Percentiles rank a stretch among this genome's conserved stretches.
Evolutionary conservation across 2,113 vertebrate genomes (phyloP).

Genomic region (Ginglymostoma cirratum): DNA sequence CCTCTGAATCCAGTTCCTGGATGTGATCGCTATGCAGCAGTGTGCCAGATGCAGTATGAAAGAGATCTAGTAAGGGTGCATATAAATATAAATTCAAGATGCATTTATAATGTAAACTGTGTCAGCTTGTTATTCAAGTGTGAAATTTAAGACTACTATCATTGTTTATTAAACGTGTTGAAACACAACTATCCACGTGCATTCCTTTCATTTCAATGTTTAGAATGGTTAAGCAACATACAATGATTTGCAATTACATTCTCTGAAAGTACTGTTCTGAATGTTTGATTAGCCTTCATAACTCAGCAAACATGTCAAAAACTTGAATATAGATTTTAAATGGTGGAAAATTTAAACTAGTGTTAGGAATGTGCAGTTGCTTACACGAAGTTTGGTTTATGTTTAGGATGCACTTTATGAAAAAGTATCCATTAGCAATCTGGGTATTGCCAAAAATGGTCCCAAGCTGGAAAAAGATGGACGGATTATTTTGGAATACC

Average conservation of each 20-base stretch:
- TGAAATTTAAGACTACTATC: background rate
- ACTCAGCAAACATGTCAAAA: background rate
- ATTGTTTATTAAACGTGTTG: background rate
- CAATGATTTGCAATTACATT: background rate
- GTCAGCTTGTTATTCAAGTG: background rate
- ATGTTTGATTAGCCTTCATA: background rate
- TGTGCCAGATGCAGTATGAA: constrained; percentile 72
- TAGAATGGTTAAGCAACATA: background rate
- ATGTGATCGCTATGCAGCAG: constrained; percentile 71
- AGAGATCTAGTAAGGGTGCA: constrained; percentile 47
- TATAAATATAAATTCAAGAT: background rate
- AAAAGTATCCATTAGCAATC: constrained; percentile 70
- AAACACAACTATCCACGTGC: background rate
- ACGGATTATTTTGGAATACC: constrained; percentile 74
- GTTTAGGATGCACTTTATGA: constrained; percentile 53
- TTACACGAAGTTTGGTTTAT: background rate
- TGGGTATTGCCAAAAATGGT: constrained; percentile 70
- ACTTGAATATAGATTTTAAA: background rate
- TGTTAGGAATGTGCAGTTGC: background rate
- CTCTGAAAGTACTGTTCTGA: background rate
- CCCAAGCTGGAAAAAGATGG: constrained; percentile 64
- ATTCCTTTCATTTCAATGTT: background rate
- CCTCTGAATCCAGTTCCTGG: constrained; percentile 67
- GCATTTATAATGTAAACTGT: background rate
- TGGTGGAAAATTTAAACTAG: background rate